Conservation (phyloP, 1,140 invertebrate genomes). For the Polypedilum pembai region DNA sequence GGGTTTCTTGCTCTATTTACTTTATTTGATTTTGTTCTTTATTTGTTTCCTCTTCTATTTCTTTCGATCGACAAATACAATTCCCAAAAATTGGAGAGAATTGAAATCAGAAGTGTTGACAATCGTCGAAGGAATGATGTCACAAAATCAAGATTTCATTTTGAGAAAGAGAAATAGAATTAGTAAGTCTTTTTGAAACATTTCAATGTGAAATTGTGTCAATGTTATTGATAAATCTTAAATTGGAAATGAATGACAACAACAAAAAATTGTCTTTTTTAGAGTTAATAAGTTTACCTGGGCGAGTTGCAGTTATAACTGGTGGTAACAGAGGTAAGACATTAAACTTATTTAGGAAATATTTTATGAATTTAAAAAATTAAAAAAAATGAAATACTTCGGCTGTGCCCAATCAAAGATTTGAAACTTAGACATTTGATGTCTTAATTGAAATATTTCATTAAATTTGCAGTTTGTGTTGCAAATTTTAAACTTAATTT, state of each 20-base stretch:
- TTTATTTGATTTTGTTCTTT: background rate
- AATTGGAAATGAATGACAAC: too few relatives aligned
- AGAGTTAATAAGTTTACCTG: conserved; percentile 43
- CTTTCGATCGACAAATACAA: conserved; percentile 40
- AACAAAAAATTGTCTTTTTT: background rate
- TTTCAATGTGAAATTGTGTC: background rate
- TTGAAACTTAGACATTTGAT: too few relatives aligned
- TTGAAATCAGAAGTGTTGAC: conserved; percentile 47
- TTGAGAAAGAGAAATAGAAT: conserved; percentile 48
- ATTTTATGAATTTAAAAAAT: too few relatives aligned
- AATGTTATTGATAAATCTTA: background rate
- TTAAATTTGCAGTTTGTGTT: too few relatives aligned
- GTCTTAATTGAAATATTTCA: too few relatives aligned
- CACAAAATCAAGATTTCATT: conserved; percentile 46
- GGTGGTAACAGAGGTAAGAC: conserved; percentile 60
- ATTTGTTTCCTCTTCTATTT: conserved; percentile 34
- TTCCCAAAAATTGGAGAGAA: conserved; percentile 43
- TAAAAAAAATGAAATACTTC: too few relatives aligned
- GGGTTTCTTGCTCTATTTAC: background rate
- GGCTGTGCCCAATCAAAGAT: too few relatives aligned
- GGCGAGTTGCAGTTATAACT: conserved; percentile 74
- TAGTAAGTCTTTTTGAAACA: conserved; percentile 8
- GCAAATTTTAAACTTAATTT: too few relatives aligned
- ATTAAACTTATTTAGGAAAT: too few relatives aligned
- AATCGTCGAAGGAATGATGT: conserved; percentile 47